Conservation (phyloP, 2,797 vertebrate genomes). For the Phataginus tricuspis region DNA sequence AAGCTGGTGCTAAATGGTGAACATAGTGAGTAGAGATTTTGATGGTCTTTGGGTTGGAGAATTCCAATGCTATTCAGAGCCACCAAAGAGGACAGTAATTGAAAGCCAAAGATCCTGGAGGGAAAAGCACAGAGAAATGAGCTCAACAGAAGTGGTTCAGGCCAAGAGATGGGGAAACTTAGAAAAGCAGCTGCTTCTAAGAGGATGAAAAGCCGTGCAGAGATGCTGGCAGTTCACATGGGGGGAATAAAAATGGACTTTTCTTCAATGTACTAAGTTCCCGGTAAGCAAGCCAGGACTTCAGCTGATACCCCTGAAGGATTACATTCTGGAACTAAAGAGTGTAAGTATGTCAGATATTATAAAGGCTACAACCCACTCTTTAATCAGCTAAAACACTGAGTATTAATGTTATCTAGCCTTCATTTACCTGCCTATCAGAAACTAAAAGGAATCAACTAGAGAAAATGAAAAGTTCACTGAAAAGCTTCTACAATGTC, state of each 20-base stretch:
- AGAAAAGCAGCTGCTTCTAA: not conserved
- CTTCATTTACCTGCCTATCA: not conserved
- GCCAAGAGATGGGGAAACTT: not conserved
- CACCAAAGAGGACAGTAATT: not conserved
- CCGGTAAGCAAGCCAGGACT: not conserved
- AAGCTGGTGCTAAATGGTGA: not conserved
- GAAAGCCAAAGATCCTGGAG: not conserved
- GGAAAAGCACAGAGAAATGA: not conserved
- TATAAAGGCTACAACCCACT: not conserved
- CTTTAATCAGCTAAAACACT: not conserved
- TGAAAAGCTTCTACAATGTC: not conserved
- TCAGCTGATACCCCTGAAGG: not conserved
- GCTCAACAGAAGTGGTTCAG: not conserved
- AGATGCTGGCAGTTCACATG: not conserved
- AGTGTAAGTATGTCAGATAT: not conserved
- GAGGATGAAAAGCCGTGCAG: not conserved
- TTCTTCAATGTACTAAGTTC: not conserved
- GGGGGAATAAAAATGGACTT: not conserved
- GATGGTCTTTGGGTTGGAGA: not conserved
- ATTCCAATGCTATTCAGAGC: not conserved
- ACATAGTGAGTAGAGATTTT: not conserved
- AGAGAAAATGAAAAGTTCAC: not conserved
- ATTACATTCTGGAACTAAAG: not conserved
- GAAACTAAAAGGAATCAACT: not conserved
- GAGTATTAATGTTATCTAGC: not conserved